These are phyloP conservation scores for Bellardia bayeri DNA, from an alignment of 2,888 invertebrate species.

Conservation along the genomic window DNA sequence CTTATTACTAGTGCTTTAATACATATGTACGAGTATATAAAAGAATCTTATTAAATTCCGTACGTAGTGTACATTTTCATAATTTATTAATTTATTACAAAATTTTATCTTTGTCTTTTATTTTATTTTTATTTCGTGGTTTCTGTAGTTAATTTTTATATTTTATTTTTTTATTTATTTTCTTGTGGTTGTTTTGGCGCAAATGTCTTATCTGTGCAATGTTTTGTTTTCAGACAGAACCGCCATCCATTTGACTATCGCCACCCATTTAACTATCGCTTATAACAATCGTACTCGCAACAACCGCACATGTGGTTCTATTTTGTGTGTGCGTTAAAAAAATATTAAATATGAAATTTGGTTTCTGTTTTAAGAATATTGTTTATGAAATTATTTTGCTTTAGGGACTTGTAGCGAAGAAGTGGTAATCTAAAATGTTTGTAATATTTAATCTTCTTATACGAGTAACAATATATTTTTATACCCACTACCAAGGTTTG, in stretches of 20 bases:
- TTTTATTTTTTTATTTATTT: background rate
- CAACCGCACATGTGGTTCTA: slow-evolving; percentile 1
- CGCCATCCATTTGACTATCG: background rate
- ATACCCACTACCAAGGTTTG: too few relatives aligned
- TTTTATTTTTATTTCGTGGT: background rate
- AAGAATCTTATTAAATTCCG: too few relatives aligned
- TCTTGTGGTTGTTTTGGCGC: background rate
- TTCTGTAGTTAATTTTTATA: background rate
- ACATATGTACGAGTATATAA: too few relatives aligned
- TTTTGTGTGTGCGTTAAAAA: background rate
- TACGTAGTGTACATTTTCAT: too few relatives aligned
- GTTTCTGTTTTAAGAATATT: background rate
- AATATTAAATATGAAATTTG: background rate
- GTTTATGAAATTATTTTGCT: background rate
- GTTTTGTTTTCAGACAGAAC: background rate
- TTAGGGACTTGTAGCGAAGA: background rate
- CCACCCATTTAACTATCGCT: background rate
- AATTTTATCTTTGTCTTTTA: background rate
- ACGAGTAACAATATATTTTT: too few relatives aligned
- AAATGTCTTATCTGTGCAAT: background rate
- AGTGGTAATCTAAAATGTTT: background rate
- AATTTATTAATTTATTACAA: too few relatives aligned
- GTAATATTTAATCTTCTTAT: too few relatives aligned
- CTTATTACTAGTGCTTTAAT: too few relatives aligned
- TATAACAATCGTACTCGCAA: background rate